A percentile compares a stretch with the other conserved stretches of the same genome.
Evolutionary conservation across 2,797 vertebrate species (phyloP).

Genomic region (Linurgus olivaceus): DNA sequence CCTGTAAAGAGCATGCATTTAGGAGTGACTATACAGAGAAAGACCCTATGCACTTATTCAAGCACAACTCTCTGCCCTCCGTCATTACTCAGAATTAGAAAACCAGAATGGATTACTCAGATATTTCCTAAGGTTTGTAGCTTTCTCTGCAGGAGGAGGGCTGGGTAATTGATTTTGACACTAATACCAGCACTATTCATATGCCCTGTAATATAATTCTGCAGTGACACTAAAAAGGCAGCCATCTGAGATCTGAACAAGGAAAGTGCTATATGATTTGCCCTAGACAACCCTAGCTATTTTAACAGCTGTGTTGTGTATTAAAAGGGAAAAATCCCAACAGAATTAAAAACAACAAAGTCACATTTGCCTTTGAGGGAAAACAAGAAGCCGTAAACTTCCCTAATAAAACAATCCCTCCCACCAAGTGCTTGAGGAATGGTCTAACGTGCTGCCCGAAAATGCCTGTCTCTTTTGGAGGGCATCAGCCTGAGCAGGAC

Average conservation of each 20-base stretch:
- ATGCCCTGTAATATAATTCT: constrained; percentile 65
- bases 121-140: constrained; percentile 56
- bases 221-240: constrained; percentile 52
- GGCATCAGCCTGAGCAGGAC: not conserved
- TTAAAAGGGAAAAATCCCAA: constrained; percentile 62
- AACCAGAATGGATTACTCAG: constrained; percentile 60
- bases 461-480: not conserved
- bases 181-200: constrained; percentile 62
- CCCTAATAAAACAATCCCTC: constrained; percentile 43
- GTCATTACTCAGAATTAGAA: constrained; percentile 72
- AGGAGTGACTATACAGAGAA: constrained; percentile 39
- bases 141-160: constrained; percentile 51
- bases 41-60: constrained; percentile 59
- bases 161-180: constrained; percentile 69
- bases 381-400: constrained; percentile 53
- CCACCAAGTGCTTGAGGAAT: constrained; percentile 21
- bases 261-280: constrained; percentile 65
- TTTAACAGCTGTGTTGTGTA: constrained; percentile 73
- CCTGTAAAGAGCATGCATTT: constrained; percentile 63
- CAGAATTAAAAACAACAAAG: constrained; percentile 72
- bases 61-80: constrained; percentile 52
- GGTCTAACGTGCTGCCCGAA: constrained; percentile 35
- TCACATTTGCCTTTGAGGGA: constrained; percentile 66
- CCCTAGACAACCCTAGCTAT: constrained; percentile 64
- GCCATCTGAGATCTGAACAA: constrained; percentile 56